Conservation (phyloP, 30 jellyfish, hydroid and myxozoan genomes). For the Aurelia sp. region DNA sequence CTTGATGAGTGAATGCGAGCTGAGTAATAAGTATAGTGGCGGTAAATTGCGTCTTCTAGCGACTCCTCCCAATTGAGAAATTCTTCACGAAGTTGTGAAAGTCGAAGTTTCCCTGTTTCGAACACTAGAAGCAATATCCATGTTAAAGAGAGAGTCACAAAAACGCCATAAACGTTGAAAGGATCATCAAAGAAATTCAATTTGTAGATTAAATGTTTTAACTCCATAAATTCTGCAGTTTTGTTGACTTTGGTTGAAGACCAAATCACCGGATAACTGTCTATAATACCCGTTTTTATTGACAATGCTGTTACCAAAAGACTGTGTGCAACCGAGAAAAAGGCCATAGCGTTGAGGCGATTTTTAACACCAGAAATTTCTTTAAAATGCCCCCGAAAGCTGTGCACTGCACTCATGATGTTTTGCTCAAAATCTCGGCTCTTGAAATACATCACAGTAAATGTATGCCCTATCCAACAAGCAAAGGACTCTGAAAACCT, state of each 20-base stretch:
- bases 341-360: background rate
- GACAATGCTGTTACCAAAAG: background rate
- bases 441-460: slow-evolving; percentile 7
- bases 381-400: background rate
- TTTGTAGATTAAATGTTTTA: background rate
- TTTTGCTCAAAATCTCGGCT: slow-evolving; percentile 28
- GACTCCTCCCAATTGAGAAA: slow-evolving; percentile 14
- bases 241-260: background rate
- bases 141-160: background rate
- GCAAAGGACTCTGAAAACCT: too few species aligned
- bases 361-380: too few species aligned
- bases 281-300: background rate
- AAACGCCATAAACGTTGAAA: background rate
- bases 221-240: too few species aligned
- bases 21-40: slow-evolving; percentile 18
- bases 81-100: background rate
- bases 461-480: slow-evolving; percentile 22
- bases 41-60: slow-evolving; percentile 32
- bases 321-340: background rate
- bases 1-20: slow-evolving; percentile 3
- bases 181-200: background rate
- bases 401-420: background rate
- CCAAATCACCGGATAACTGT: background rate
- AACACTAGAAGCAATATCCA: slow-evolving; percentile 27
- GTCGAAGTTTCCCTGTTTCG: slow-evolving; percentile 18